These are phyloP conservation scores for Lucifuga dentata DNA, from an alignment of 2,113 vertebrate genomes.

Conservation along the genomic window DNA sequence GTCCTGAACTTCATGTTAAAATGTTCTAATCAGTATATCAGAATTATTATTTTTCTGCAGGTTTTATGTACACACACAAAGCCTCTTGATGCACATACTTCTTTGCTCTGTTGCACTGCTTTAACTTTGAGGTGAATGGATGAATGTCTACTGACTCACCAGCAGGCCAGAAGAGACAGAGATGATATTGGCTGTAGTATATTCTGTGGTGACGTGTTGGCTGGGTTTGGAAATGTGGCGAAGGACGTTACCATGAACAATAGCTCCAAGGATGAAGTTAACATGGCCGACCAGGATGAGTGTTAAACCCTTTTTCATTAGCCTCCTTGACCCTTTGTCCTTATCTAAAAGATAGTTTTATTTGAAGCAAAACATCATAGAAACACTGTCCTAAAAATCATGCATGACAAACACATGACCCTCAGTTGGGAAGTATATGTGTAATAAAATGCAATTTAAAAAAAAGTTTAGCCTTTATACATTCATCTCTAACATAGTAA, in stretches of 20 bases:
- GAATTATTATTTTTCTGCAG: too few relatives aligned
- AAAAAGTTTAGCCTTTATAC: too few relatives aligned
- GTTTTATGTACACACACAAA: not conserved
- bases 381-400: not conserved
- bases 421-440: too few relatives aligned
- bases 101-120: not conserved
- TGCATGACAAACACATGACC: not conserved
- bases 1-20: too few relatives aligned
- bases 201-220: conserved; percentile 83
- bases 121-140: not conserved
- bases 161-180: conserved; percentile 90
- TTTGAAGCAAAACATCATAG: not conserved
- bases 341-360: conserved; percentile 77
- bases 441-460: too few relatives aligned
- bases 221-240: conserved; percentile 89
- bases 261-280: conserved; percentile 90
- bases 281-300: conserved; percentile 92
- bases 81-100: not conserved
- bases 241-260: conserved; percentile 91
- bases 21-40: too few relatives aligned
- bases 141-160: conserved; percentile 77
- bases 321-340: conserved; percentile 80
- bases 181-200: conserved; percentile 88
- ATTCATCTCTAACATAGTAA: too few relatives aligned
- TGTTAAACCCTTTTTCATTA: conserved; percentile 87